A percentile compares a stretch with the other conserved stretches of the same genome.
These are phyloP conservation scores for Apaloderma vittatum DNA, from an alignment of 2,113 vertebrate genomes.

Conservation along the genomic window DNA sequence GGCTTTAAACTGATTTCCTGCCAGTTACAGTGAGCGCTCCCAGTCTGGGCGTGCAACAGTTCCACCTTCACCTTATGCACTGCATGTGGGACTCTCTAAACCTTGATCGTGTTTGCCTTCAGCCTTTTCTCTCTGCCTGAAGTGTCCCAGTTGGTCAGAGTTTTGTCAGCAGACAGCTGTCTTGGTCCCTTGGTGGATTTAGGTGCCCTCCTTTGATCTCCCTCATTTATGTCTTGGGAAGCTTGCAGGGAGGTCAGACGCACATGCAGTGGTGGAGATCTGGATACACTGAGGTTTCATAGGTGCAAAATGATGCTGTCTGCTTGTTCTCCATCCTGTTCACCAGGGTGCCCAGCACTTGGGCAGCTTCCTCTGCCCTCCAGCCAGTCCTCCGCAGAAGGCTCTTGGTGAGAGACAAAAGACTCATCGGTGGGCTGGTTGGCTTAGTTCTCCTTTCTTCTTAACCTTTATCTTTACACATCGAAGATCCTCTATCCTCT, in stretches of 20 bases:
- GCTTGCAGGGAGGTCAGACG: neutral
- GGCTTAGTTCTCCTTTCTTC: neutral
- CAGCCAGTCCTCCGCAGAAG: neutral
- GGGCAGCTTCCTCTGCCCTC: neutral
- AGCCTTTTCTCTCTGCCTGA: neutral
- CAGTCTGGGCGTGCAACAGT: neutral
- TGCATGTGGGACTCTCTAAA: neutral
- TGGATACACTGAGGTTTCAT: neutral
- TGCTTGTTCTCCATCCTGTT: neutral
- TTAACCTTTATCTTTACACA: neutral
- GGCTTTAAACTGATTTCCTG: neutral
- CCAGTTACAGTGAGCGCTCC: neutral
- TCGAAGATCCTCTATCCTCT: neutral
- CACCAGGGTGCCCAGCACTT: no score
- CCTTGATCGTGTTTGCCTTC: neutral
- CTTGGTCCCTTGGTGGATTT: accelerated
- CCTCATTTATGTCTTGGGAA: neutral
- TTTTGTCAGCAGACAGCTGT: neutral
- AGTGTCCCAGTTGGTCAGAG: neutral
- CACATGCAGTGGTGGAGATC: neutral
- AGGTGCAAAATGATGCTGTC: neutral
- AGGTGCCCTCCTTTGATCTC: neutral
- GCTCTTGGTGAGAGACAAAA: neutral
- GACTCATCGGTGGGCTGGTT: neutral
- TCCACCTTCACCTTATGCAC: neutral